Evolutionary conservation across 2,888 invertebrate species (phyloP), one percentile per base, ranked within the genome.

Genomic region (Chaetogeoica ovagalla): DNA sequence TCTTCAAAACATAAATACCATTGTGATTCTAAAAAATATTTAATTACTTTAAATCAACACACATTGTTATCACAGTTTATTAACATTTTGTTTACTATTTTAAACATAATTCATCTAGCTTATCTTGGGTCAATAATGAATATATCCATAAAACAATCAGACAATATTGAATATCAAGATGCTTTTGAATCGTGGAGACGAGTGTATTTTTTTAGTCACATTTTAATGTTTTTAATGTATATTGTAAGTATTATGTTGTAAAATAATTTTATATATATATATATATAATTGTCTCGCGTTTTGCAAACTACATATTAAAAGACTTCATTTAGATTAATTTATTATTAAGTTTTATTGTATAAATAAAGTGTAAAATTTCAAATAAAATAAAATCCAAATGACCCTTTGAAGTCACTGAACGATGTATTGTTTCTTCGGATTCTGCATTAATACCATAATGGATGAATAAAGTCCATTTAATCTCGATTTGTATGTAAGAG

Each of bases 61-160:
- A 62, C 21, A 0, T 63, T 55, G 63, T 39, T 43, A 2, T 15
- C 57, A n/a, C 30, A 66, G 68, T 15, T 23, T 59, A 17, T 71
- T 39, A 79, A 79, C 6, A 37, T 79, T 55, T 15, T 57, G 21
- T 79, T 79, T 79, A 71, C 70, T 15, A 30, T 79, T 63, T 71
- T 79, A 48, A 79, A 79, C 39, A 71, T 79, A 43, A 15, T 79
- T 30, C 70, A 79, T 63, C 57, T 79, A 23, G 70, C 79, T 39
- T 79, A 79, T 70, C 62, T 79, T 39, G 79, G 79, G 52, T 70
- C 79, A 30, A 8, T 79, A 55, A 59, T 79, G 63, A 71, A 79
- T 13, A 43, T 76, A 59, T 59, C 75, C 39, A 19, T 66, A 48
- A 11, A 5, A 11, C 23, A 48, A 15, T 71, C 63, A n/a, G 11